Evolutionary conservation across 2,888 invertebrate species (phyloP), one percentile per base, ranked within the genome.

Genomic region (Bembecia ichneumoniformis): DNA sequence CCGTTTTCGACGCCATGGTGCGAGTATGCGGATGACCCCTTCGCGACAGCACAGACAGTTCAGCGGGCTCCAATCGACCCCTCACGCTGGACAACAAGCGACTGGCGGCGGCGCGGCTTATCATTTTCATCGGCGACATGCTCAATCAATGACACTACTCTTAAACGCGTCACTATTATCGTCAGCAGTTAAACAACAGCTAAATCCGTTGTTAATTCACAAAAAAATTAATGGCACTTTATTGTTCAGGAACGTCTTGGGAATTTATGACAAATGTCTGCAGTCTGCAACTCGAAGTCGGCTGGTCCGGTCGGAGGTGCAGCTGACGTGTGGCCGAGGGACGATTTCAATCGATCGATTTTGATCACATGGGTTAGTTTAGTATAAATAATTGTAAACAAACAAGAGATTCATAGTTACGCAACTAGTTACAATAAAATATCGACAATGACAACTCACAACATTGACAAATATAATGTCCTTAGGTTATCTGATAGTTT

Each of bases 111-210:
- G 63, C 34, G 68, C 72, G 67, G 57, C 68, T 71, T 74, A 82
- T 71, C 77, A 80, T 66, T 64, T 68, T 74, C 64, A 72, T 61
- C 58, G 73, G 68, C 61, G 79, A 74, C 83, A 82, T 82, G 58
- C 61, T 63, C 60, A 71, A 75, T 77, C 79, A 74, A 71, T 70
- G 58, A 57, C 70, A 71, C 63, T 66, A 73, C 77, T 78, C 94
- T 46, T 13, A 48, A 55, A 55, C 51, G 59, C 60, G 59, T 62
- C 62, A 59, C 58, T 55, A 11, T 14, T 50, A 47, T 15, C 16
- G 3, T 3, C 11, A 44, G 1, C 44, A 10, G 11, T 16, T 15
- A 17, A 15, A 11, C 13, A 5, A 11, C 11, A 1, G 3, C 44
- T 5, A 9, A 44, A 44, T 16, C 34, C 34, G 28, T 9, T 47